Evolutionary conservation across 2,113 vertebrate species (phyloP).

Genomic region (Australoheros scitulus): DNA sequence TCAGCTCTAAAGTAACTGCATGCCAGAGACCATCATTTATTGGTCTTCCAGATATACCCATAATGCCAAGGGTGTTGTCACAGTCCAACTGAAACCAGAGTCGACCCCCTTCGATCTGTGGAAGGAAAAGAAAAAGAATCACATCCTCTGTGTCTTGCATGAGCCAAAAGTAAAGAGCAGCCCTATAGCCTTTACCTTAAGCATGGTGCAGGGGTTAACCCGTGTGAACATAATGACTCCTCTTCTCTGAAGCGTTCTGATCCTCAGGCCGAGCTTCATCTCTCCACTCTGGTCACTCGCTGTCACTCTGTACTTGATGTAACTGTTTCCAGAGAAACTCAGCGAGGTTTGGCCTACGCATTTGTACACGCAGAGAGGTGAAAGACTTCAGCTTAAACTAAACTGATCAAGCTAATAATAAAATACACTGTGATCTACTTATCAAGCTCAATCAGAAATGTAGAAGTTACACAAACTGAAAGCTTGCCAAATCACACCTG

Average conservation of each 20-base stretch:
- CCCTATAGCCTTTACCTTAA: constrained; percentile 83
- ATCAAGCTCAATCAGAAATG: not conserved
- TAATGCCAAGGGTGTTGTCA: constrained; percentile 88
- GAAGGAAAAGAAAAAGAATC: not conserved
- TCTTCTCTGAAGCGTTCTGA: constrained; percentile 92
- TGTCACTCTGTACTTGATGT: constrained; percentile 95
- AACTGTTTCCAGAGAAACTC: constrained; percentile 96
- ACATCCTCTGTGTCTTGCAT: not conserved
- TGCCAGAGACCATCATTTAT: constrained; percentile 97
- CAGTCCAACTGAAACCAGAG: constrained; percentile 98
- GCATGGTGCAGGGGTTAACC: constrained; percentile 93
- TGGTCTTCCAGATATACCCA: constrained; percentile 91
- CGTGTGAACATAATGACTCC: constrained; percentile 97
- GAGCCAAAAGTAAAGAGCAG: not conserved
- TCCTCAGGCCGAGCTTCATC: constrained; percentile 89
- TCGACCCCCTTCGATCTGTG: constrained; percentile 89
- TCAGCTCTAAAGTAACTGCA: constrained; percentile 90
- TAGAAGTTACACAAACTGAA: not conserved
- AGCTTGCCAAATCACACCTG: constrained; percentile 77
- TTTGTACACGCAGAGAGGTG: not conserved
- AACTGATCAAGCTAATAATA: too few species aligned
- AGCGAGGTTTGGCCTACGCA: constrained; percentile 89
- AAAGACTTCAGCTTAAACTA: not conserved
- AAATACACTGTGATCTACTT: not conserved
- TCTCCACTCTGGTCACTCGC: constrained; percentile 86